phyloP scores from a whole-genome alignment of 1,140 invertebrate species.

The Paracyclopina nana region DNA sequence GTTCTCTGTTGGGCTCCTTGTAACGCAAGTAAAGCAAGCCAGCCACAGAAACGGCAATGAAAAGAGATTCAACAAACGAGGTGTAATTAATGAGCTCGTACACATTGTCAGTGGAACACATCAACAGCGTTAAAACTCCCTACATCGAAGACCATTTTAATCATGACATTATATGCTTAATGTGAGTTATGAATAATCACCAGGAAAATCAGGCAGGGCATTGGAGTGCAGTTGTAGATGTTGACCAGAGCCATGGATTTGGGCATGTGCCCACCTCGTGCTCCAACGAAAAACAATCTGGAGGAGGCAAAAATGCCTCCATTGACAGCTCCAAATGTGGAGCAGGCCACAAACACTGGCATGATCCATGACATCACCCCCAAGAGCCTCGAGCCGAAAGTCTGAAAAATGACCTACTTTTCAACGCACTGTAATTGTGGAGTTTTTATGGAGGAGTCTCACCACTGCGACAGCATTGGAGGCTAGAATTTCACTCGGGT shows the following conservation, averaged over 20 bases:
- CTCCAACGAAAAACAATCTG: conserved; percentile 72
- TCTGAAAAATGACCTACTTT: conserved; percentile 31
- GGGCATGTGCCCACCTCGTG: conserved; percentile 71
- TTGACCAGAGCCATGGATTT: conserved; percentile 62
- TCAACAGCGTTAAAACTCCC: conserved; percentile 33
- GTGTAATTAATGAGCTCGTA: conserved; percentile 80
- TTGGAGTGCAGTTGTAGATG: conserved; percentile 53
- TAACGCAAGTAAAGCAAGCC: conserved; percentile 67
- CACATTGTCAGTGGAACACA: conserved; percentile 43
- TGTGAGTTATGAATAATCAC: conserved; percentile 30
- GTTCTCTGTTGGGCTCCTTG: conserved; percentile 49
- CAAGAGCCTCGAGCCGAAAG: conserved; percentile 51
- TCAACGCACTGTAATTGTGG: too few relatives aligned
- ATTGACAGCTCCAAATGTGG: conserved; percentile 61
- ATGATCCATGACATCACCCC: conserved; percentile 53
- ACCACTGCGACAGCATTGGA: conserved; percentile 88
- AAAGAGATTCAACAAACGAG: conserved; percentile 74
- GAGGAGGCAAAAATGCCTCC: conserved; percentile 77
- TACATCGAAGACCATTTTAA: conserved; percentile 21
- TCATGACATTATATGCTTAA: conserved; percentile 8
- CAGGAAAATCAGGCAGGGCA: conserved; percentile 62
- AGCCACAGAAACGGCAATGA: conserved; percentile 67
- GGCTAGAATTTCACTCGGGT: conserved; percentile 51
- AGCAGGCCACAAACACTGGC: conserved; percentile 62
- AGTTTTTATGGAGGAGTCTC: too few relatives aligned